A percentile compares a stretch with the other conserved stretches of the same genome.
These are phyloP conservation scores for Brachionus asplanchnoidis DNA, from an alignment of 1,140 invertebrate genomes.

Conservation along the genomic window DNA sequence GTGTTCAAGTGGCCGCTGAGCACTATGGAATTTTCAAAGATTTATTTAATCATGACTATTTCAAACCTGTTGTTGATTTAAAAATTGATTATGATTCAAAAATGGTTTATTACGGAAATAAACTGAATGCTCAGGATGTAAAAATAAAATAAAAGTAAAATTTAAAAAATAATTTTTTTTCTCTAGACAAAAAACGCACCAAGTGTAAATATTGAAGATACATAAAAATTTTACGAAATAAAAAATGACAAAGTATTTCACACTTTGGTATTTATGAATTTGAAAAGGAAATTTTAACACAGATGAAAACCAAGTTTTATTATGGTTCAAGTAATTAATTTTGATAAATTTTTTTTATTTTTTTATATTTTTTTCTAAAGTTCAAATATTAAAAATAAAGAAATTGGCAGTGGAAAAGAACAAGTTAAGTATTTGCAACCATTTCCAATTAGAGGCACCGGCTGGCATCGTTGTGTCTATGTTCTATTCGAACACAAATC, in stretches of 20 bases:
- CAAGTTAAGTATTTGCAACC: constrained; percentile 81
- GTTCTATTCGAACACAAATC: constrained; percentile 82
- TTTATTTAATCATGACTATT: constrained; percentile 82
- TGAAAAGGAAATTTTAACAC: constrained; percentile 43
- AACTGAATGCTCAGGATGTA: constrained; percentile 70
- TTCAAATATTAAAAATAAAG: constrained; percentile 78
- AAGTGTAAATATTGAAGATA: background rate
- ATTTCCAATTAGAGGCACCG: constrained; percentile 81
- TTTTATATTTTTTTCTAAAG: constrained; percentile 50
- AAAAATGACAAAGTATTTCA: constrained; percentile 44
- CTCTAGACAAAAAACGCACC: background rate
- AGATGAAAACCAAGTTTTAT: constrained; percentile 43
- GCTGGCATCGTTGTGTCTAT: constrained; percentile 86
- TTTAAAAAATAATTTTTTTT: constrained; percentile 7
- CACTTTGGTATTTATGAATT: constrained; percentile 49
- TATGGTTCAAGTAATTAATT: constrained; percentile 43
- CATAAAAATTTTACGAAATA: constrained; percentile 17
- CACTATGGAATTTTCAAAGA: constrained; percentile 85
- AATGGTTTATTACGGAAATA: constrained; percentile 73
- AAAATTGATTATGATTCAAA: constrained; percentile 61
- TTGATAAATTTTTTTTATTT: background rate
- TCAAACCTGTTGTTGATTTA: constrained; percentile 69
- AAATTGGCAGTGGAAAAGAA: constrained; percentile 71
- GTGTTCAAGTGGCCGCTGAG: constrained; percentile 63
- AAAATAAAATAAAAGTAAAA: background rate